Evolutionary conservation across 2,797 vertebrate species (phyloP).

Genomic region (Enteromius radiatus): DNA sequence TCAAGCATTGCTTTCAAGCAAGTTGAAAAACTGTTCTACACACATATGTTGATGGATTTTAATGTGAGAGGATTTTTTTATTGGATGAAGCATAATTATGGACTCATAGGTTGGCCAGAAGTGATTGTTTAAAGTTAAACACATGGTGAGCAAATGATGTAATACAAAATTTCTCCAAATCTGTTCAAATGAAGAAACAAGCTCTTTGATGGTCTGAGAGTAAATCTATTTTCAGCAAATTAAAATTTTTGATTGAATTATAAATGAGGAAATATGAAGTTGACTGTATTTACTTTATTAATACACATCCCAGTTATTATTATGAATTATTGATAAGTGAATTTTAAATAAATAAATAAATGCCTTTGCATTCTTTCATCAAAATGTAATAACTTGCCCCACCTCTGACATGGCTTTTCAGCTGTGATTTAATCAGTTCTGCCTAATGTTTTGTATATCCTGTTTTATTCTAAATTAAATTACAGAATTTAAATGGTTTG

Average conservation of each 20-base stretch:
- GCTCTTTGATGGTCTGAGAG: not conserved
- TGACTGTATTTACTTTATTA: not conserved
- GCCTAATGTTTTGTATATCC: not conserved
- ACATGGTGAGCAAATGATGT: not conserved
- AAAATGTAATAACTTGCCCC: not conserved
- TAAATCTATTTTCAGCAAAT: not conserved
- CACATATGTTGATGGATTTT: not conserved
- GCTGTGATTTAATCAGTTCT: not conserved
- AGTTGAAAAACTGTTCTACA: not conserved
- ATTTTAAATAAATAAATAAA: not conserved
- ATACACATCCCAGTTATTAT: not conserved
- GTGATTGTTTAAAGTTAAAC: not conserved
- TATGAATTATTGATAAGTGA: not conserved
- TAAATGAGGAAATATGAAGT: not conserved
- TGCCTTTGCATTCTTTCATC: not conserved
- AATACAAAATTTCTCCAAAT: not conserved
- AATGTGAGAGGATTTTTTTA: not conserved
- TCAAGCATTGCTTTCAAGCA: not conserved
- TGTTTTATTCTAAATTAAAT: not conserved
- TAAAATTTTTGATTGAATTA: not conserved
- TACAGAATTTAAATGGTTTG: not conserved
- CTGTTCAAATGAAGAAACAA: too few species aligned
- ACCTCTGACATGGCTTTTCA: not conserved
- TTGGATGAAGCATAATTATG: not conserved
- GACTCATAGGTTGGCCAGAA: not conserved